Evolutionary conservation across 1,140 invertebrate species (phyloP).

Genomic region (Megalopta genalis): DNA sequence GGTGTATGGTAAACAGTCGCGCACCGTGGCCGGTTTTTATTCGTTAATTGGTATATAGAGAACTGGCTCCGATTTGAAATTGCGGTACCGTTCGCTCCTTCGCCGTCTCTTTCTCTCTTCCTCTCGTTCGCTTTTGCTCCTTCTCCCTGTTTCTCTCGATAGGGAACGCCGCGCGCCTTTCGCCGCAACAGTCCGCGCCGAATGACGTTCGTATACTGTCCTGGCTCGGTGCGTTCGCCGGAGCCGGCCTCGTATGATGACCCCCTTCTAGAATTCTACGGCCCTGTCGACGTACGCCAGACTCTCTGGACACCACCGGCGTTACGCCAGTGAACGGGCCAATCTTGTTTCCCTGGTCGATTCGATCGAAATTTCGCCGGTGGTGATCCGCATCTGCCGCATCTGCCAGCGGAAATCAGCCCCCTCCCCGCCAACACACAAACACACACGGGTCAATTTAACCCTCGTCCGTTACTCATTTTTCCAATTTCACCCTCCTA

Average conservation of each 20-base stretch:
- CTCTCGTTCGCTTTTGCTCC: too few species aligned
- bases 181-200: slow-evolving; percentile 68
- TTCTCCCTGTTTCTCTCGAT: neutral
- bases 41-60: neutral
- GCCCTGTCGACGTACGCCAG: slow-evolving; percentile 55
- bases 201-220: slow-evolving; percentile 72
- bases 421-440: too few species aligned
- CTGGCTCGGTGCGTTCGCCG: slow-evolving; percentile 54
- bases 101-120: too few species aligned
- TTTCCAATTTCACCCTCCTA: too few species aligned
- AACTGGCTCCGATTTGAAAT: slow-evolving; percentile 18
- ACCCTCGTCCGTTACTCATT: too few species aligned
- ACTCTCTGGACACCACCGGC: slow-evolving; percentile 54
- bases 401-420: neutral
- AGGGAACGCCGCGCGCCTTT: slow-evolving; percentile 53
- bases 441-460: neutral
- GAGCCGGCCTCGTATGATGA: slow-evolving; percentile 67
- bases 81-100: slow-evolving; percentile 44
- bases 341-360: neutral
- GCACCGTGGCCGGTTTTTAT: neutral
- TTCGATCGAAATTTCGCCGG: neutral
- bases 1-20: neutral
- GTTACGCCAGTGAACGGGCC: neutral
- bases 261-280: slow-evolving; percentile 74
- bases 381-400: neutral